Evolutionary conservation across 2,113 vertebrate genomes (phyloP).

Genomic region (Tupaia chinensis): DNA sequence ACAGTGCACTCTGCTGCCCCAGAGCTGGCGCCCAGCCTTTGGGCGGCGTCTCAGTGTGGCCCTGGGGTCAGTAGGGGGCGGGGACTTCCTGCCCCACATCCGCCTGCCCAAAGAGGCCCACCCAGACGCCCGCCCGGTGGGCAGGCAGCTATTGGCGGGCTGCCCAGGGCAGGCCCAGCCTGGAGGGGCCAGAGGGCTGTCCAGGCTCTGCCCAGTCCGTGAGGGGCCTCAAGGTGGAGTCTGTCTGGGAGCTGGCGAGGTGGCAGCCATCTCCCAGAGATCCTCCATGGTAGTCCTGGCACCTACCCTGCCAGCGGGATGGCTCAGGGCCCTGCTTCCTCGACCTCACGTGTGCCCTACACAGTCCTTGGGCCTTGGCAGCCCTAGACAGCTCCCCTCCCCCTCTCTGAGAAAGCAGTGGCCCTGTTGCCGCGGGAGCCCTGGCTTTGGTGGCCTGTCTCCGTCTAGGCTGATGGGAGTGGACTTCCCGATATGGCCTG

Average conservation of each 20-base stretch:
- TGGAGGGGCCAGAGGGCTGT: neutral
- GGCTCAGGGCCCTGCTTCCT: neutral
- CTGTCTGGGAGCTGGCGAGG: neutral
- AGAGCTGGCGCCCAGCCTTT: neutral
- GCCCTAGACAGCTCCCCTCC: neutral
- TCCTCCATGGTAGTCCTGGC: neutral
- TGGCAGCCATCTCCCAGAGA: neutral
- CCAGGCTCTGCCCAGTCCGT: neutral
- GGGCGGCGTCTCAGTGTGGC: slow-evolving; percentile 29
- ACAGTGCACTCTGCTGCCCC: neutral
- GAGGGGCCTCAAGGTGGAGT: neutral
- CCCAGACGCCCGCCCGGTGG: neutral
- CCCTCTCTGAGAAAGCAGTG: neutral
- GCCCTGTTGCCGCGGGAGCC: neutral
- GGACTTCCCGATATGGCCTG: slow-evolving; percentile 48
- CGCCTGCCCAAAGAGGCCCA: slow-evolving; percentile 19
- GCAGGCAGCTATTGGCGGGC: slow-evolving; percentile 19
- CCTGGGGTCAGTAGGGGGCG: neutral
- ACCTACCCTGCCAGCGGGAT: neutral
- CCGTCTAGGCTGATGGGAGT: neutral
- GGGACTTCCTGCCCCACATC: slow-evolving; percentile 62
- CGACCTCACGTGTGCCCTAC: neutral
- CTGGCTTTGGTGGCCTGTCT: neutral
- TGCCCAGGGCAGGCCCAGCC: slow-evolving; percentile 36
- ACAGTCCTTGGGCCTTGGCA: neutral